Conservation (phyloP, 1,140 invertebrate genomes). For the Acromyrmex heyeri region DNA sequence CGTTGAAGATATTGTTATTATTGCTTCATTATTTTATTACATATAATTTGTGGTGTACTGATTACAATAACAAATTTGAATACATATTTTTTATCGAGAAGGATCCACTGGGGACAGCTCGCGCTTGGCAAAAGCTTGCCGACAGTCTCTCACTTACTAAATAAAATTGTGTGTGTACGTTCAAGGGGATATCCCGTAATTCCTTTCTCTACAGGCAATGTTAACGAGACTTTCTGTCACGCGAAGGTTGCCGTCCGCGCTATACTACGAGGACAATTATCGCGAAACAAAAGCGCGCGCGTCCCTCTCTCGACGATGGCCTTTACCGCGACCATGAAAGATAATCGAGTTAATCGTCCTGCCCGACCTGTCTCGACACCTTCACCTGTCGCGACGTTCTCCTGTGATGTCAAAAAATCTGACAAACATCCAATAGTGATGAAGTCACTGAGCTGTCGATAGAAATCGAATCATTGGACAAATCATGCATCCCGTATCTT, state of each 20-base stretch:
- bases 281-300: constrained; percentile 53
- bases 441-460: background rate
- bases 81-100: background rate
- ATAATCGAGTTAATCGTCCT: constrained; percentile 58
- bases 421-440: background rate
- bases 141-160: background rate
- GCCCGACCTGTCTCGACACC: constrained; percentile 23
- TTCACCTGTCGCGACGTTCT: background rate
- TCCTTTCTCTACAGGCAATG: constrained; percentile 33
- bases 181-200: constrained; percentile 52
- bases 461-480: background rate
- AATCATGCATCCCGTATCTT: background rate
- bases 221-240: constrained; percentile 60
- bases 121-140: background rate
- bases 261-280: constrained; percentile 45
- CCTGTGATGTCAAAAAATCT: background rate
- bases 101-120: background rate
- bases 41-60: background rate
- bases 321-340: constrained; percentile 53
- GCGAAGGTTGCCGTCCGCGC: constrained; percentile 55
- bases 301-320: constrained; percentile 51
- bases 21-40: background rate
- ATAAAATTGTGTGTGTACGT: constrained; percentile 5
- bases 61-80: background rate
- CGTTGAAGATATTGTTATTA: background rate